A percentile compares a stretch with the other conserved stretches of the same genome.
Conservation (phyloP, 1,140 invertebrate genomes). For the Periplaneta americana region DNA sequence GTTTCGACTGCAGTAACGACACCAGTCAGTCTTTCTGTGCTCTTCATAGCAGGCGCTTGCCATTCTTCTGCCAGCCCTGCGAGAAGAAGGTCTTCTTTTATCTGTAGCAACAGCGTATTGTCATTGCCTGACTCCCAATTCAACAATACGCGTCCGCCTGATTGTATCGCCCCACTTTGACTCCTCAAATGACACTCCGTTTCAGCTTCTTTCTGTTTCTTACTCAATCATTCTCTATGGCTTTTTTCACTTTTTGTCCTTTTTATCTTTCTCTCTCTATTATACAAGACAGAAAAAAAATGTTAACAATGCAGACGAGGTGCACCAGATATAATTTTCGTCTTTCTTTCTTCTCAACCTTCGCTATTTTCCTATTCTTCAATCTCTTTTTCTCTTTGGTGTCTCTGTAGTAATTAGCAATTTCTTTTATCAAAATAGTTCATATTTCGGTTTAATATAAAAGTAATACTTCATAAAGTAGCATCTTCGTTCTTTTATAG, state of each 20-base stretch:
- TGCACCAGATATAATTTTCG: background rate
- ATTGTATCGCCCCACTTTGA: slow-evolving; percentile 10
- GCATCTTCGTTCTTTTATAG: no score
- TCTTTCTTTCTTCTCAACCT: background rate
- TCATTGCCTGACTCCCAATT: slow-evolving; percentile 13
- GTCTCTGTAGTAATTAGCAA: no score
- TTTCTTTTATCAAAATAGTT: no score
- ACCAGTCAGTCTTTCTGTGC: background rate
- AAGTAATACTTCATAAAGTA: no score
- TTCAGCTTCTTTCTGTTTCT: background rate
- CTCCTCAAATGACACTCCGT: slow-evolving; percentile 9
- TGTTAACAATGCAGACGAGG: background rate
- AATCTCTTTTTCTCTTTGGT: background rate
- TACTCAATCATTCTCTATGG: background rate
- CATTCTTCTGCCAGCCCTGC: background rate
- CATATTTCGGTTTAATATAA: no score
- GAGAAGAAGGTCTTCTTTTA: background rate
- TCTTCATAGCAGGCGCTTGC: background rate
- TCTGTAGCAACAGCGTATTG: background rate
- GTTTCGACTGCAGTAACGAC: background rate
- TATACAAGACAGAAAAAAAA: background rate
- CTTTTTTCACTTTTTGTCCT: background rate
- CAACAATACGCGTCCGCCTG: background rate
- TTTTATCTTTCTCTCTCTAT: background rate
- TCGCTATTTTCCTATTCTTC: background rate